Evolutionary conservation across 1,140 invertebrate species (phyloP).

Genomic region (Spodoptera frugiperda): DNA sequence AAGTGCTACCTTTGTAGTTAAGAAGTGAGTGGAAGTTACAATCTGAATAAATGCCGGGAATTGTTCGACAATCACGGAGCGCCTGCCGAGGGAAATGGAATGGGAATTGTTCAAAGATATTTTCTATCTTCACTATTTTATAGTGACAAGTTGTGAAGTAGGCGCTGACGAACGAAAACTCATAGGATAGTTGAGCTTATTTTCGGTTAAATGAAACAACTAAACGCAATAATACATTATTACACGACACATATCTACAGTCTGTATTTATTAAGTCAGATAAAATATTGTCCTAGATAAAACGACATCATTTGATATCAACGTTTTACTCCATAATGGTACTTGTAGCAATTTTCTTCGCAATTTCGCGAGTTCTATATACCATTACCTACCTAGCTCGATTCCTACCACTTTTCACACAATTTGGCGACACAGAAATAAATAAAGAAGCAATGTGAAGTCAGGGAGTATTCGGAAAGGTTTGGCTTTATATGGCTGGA

Average conservation of each 20-base stretch:
- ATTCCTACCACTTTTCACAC: slow-evolving; percentile 1
- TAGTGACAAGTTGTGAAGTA: too few relatives aligned
- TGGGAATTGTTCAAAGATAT: background rate
- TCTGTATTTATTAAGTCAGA: too few relatives aligned
- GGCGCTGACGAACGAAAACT: too few relatives aligned
- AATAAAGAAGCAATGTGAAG: too few relatives aligned
- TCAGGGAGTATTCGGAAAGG: background rate
- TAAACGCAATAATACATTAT: too few relatives aligned
- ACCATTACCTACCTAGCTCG: slow-evolving; percentile 10
- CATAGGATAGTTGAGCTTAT: too few relatives aligned
- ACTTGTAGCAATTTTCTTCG: slow-evolving; percentile 18
- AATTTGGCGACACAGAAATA: background rate
- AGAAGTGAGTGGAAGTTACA: background rate
- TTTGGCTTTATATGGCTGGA: too few relatives aligned
- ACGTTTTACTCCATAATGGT: background rate
- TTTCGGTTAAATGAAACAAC: too few relatives aligned
- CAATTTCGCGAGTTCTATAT: slow-evolving; percentile 1
- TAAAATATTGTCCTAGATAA: background rate
- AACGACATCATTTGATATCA: slow-evolving; percentile 1
- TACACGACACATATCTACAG: too few relatives aligned
- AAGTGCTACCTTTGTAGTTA: slow-evolving; percentile 28
- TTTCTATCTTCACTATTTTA: too few relatives aligned
- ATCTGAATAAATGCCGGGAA: slow-evolving; percentile 9
- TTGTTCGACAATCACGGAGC: background rate
- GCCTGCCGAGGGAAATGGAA: background rate